Conservation (phyloP, 2,113 vertebrate species). For the Cettia cetti region DNA sequence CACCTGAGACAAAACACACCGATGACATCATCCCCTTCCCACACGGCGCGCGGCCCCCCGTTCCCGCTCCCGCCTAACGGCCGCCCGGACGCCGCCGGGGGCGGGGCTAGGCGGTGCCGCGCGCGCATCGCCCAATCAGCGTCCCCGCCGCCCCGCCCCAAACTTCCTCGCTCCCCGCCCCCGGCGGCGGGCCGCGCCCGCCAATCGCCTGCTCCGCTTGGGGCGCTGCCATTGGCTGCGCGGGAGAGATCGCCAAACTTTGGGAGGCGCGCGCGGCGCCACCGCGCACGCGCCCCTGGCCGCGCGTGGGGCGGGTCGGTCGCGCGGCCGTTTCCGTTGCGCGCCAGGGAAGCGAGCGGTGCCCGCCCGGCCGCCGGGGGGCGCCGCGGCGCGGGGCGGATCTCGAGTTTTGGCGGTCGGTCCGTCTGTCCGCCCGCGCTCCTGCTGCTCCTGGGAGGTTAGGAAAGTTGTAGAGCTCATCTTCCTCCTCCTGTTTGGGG, state of each 20-base stretch:
- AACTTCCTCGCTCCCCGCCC: too few relatives aligned
- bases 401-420: not conserved
- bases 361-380: not conserved
- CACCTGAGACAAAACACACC: rapidly evolving
- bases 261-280: not conserved
- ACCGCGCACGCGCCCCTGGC: not conserved
- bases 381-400: not conserved
- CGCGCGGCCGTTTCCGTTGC: not conserved
- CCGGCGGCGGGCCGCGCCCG: not conserved
- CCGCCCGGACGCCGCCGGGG: not conserved
- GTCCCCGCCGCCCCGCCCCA: rapidly evolving
- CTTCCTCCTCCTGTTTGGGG: not conserved
- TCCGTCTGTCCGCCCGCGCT: not conserved
- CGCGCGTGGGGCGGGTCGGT: rapidly evolving
- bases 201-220: not conserved
- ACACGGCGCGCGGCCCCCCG: rapidly evolving
- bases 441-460: rapidly evolving
- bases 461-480: not conserved
- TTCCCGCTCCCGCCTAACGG: not conserved
- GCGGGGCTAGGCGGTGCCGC: not conserved
- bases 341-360: not conserved
- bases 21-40: rapidly evolving
- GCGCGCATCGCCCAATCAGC: not conserved
- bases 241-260: too few relatives aligned
- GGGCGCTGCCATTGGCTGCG: not conserved